Conservation (phyloP, 2,113 vertebrate genomes). For the Nesogale talazaci region DNA sequence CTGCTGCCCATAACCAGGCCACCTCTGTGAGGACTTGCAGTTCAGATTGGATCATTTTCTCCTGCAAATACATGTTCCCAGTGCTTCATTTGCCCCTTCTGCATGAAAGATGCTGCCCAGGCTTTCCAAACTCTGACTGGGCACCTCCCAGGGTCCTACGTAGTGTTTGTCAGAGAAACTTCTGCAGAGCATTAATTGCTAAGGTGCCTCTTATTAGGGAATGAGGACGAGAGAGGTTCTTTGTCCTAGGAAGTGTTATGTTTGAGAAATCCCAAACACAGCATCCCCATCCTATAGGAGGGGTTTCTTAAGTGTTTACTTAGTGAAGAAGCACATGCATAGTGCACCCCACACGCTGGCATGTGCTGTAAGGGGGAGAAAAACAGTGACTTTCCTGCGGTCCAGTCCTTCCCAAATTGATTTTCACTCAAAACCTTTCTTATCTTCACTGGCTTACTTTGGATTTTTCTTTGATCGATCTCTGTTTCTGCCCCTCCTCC, state of each 20-base stretch:
- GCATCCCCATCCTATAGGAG: background rate
- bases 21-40: background rate
- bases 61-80: background rate
- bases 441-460: background rate
- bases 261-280: constrained; percentile 12
- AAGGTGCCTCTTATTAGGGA: background rate
- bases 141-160: background rate
- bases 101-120: background rate
- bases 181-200: background rate
- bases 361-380: background rate
- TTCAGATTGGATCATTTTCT: constrained; percentile 16
- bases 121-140: background rate
- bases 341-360: background rate
- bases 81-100: background rate
- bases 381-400: background rate
- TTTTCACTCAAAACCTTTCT: background rate
- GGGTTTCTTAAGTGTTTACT: constrained; percentile 2
- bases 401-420: background rate
- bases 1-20: background rate
- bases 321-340: background rate
- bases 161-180: background rate
- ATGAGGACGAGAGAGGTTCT: background rate
- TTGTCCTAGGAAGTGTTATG: background rate
- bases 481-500: too few species aligned
- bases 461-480: background rate